These are phyloP conservation scores for Diarsia dahlii DNA, from an alignment of 2,888 invertebrate species.

Conservation along the genomic window DNA sequence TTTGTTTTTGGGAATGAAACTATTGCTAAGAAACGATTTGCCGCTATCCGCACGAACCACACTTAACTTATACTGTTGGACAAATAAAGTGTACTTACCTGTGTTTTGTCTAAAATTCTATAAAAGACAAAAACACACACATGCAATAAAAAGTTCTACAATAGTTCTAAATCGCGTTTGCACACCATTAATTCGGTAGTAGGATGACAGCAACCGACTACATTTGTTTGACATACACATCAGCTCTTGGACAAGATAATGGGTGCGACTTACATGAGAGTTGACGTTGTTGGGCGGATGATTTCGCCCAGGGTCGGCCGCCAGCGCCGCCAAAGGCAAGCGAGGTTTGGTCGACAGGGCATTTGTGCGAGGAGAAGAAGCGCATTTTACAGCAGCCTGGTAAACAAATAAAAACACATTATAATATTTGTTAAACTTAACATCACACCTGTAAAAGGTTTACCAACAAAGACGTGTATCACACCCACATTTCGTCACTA, in stretches of 20 bases:
- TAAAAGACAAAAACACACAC: conserved; percentile 51
- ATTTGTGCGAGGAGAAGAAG: conserved; percentile 88
- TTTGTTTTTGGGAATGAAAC: conserved; percentile 6
- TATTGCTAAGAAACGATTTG: conserved; percentile 4
- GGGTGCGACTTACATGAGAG: conserved; percentile 84
- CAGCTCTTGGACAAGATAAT: conserved; percentile 29
- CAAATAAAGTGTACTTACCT: conserved; percentile 35
- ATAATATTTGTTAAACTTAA: conserved; percentile 21
- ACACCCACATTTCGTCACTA: background rate
- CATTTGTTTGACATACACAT: conserved; percentile 44
- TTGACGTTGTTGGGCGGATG: conserved; percentile 89
- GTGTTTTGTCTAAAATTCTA: conserved; percentile 50
- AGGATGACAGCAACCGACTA: conserved; percentile 21
- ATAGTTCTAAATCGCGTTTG: conserved; percentile 54
- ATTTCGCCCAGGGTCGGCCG: conserved; percentile 84
- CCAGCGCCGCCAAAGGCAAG: conserved; percentile 84
- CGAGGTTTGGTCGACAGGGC: conserved; percentile 88
- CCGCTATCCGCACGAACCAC: conserved; percentile 33
- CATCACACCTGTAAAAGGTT: background rate
- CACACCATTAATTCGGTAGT: conserved; percentile 39
- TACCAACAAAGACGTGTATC: no score
- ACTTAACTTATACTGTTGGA: conserved; percentile 21
- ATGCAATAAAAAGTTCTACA: conserved; percentile 46
- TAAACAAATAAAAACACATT: conserved; percentile 51
- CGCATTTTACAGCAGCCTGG: conserved; percentile 90